Evolutionary conservation across 2,888 invertebrate species (phyloP).

Genomic region (Lochmaea capreae): DNA sequence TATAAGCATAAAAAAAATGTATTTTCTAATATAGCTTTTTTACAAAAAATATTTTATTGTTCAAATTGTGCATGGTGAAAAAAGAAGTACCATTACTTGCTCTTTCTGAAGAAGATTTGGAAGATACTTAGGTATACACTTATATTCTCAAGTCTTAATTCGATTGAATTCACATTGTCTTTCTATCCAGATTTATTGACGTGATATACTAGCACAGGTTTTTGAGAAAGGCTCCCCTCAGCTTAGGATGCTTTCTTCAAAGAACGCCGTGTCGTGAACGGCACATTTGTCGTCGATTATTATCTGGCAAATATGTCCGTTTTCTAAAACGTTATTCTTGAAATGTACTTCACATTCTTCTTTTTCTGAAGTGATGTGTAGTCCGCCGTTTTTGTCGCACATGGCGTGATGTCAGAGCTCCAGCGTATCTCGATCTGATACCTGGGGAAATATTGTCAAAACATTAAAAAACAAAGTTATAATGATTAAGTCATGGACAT

Average conservation of each 20-base stretch:
- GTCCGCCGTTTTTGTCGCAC: conserved; percentile 53
- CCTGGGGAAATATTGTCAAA: conserved; percentile 37
- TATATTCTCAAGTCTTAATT: neutral
- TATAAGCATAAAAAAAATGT: neutral
- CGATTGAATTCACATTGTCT: neutral
- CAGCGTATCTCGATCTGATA: conserved; percentile 56
- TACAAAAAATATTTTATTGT: neutral
- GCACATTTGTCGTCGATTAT: conserved; percentile 51
- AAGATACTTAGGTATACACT: neutral
- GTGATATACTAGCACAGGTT: neutral
- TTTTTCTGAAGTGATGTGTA: conserved; percentile 27
- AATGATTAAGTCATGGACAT: neutral
- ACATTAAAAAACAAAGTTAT: neutral
- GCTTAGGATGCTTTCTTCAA: conserved; percentile 44
- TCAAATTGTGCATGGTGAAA: neutral
- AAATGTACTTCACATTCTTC: conserved; percentile 49
- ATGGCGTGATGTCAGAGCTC: conserved; percentile 60
- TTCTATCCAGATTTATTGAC: neutral
- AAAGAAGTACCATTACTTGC: neutral
- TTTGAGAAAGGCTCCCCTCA: conserved; percentile 38
- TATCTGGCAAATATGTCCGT: conserved; percentile 56
- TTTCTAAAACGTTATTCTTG: conserved; percentile 50
- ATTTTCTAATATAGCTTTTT: neutral
- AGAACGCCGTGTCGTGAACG: conserved; percentile 49
- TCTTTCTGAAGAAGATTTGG: neutral